phyloP scores from a whole-genome alignment of 2,888 invertebrate species.

The Oligia fasciuncula region DNA sequence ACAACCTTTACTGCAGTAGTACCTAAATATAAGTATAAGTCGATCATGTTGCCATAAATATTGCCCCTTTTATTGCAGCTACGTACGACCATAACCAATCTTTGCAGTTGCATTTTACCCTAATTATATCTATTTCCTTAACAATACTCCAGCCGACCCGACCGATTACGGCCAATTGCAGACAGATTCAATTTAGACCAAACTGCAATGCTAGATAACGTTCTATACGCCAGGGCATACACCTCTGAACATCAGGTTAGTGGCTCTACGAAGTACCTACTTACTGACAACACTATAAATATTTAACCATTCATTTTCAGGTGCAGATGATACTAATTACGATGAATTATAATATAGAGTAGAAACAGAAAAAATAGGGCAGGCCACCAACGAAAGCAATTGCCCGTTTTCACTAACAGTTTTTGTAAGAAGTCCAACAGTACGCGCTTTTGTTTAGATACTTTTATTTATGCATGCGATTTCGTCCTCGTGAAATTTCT shows the following conservation, averaged over 20 bases:
- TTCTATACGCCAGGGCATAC: constrained; percentile 95
- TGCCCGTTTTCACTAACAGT: too few species aligned
- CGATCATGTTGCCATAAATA: neutral
- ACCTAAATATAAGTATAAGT: neutral
- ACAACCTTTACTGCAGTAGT: neutral
- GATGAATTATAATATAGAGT: neutral
- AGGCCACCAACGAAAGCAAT: too few species aligned
- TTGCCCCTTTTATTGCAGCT: neutral
- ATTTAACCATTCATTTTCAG: neutral
- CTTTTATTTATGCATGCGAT: too few species aligned
- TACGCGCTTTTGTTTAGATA: too few species aligned
- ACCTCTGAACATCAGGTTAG: constrained; percentile 94
- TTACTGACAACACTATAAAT: neutral
- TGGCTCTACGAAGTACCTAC: neutral
- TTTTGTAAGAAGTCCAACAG: neutral
- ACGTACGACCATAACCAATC: neutral
- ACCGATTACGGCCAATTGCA: constrained; percentile 93
- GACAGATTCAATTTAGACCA: constrained; percentile 94
- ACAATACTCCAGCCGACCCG: constrained; percentile 91
- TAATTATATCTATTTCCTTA: constrained; percentile 54
- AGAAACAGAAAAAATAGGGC: neutral
- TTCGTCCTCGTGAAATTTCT: too few species aligned
- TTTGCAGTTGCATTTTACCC: constrained; percentile 16
- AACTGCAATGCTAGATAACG: constrained; percentile 93
- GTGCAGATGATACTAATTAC: neutral